phyloP scores from a whole-genome alignment of 2,113 vertebrate genomes.

The Callipepla squamata region DNA sequence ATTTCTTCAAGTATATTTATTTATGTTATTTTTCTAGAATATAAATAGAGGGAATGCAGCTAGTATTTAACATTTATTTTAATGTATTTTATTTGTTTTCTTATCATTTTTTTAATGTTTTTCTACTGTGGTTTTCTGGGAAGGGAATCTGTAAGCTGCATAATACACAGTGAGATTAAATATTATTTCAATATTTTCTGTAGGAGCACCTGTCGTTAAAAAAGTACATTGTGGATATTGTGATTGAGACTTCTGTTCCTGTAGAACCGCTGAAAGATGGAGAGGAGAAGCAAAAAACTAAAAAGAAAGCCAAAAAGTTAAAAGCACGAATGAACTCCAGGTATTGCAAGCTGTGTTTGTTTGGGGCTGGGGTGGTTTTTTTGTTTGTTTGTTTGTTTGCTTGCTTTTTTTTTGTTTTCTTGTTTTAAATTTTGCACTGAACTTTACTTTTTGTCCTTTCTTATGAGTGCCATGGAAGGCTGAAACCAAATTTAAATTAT shows the following conservation, averaged over 20 bases:
- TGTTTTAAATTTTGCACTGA: not conserved
- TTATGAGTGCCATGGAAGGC: not conserved
- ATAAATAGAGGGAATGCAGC: not conserved
- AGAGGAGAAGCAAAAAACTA: constrained; percentile 92
- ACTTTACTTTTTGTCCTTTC: constrained; percentile 40
- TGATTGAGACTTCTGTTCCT: constrained; percentile 86
- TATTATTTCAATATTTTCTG: constrained; percentile 22
- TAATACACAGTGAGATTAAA: not conserved
- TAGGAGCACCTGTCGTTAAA: constrained; percentile 97
- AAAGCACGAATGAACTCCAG: constrained; percentile 96
- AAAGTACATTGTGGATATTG: constrained; percentile 95
- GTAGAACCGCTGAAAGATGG: constrained; percentile 86
- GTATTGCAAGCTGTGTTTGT: constrained; percentile 67
- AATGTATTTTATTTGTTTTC: not conserved
- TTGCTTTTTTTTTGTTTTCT: not conserved
- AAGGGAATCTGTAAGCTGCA: not conserved
- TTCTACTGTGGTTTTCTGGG: not conserved
- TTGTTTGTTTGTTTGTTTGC: no score
- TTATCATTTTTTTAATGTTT: not conserved
- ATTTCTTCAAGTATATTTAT: not conserved
- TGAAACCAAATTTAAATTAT: constrained; percentile 80
- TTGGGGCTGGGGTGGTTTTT: no score
- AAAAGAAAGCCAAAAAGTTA: constrained; percentile 95
- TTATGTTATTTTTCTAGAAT: not conserved
- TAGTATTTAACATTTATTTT: not conserved